Conservation (phyloP, 2,888 invertebrate species). For the Drosophila maculinotata region DNA sequence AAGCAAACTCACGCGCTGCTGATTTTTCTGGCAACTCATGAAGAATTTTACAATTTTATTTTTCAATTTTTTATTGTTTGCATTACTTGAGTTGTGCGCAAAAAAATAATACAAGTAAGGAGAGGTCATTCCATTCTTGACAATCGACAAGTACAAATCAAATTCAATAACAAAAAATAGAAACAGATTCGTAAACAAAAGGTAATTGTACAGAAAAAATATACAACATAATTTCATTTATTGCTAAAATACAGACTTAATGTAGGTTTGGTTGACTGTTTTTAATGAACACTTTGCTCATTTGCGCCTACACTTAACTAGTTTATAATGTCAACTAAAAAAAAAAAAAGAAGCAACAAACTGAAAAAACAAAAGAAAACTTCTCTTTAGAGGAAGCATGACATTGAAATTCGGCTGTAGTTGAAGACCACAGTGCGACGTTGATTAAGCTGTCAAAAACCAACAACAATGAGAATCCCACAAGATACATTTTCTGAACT, state of each 20-base stretch:
- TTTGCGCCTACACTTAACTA: slow-evolving; percentile 44
- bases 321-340: slow-evolving; percentile 52
- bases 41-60: slow-evolving; percentile 2
- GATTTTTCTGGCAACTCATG: slow-evolving; percentile 7
- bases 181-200: slow-evolving; percentile 9
- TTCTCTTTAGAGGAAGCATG: slow-evolving; percentile 46
- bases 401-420: slow-evolving; percentile 45
- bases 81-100: slow-evolving; percentile 21
- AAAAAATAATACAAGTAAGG: slow-evolving; percentile 4
- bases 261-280: slow-evolving; percentile 12
- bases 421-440: slow-evolving; percentile 55
- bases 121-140: slow-evolving; percentile 45
- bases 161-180: slow-evolving; percentile 35
- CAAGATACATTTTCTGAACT: slow-evolving; percentile 36
- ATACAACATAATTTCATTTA: slow-evolving; percentile 10
- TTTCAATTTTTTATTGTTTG: slow-evolving; percentile 9
- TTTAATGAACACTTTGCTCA: slow-evolving; percentile 47
- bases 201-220: slow-evolving; percentile 26
- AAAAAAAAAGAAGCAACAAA: slow-evolving; percentile 15
- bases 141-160: slow-evolving; percentile 38
- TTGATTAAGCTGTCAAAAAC: slow-evolving; percentile 73
- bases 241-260: slow-evolving; percentile 12
- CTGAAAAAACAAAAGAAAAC: slow-evolving; percentile 55
- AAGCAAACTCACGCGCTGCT: slow-evolving; percentile 8
- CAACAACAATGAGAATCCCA: slow-evolving; percentile 56